Conservation (phyloP, 2,797 vertebrate species). For the Antennarius maculatus region DNA sequence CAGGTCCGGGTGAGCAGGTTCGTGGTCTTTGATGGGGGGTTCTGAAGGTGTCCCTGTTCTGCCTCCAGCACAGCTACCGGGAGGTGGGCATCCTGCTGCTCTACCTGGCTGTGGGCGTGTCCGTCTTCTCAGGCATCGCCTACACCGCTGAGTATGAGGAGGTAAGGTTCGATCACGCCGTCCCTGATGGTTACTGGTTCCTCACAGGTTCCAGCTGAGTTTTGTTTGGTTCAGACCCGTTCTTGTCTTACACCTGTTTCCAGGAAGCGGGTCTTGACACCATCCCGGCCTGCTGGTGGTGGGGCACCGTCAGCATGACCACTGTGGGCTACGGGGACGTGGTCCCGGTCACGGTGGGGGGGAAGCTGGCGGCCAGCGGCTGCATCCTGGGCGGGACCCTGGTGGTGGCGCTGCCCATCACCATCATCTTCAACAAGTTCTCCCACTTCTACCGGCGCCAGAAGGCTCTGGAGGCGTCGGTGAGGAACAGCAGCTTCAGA, state of each 20-base stretch:
- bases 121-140: conserved; percentile 93
- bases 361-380: conserved; percentile 93
- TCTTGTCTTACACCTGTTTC: not conserved
- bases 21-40: too few species aligned
- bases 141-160: conserved; percentile 96
- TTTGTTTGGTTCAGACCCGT: not conserved
- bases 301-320: conserved; percentile 98
- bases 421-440: conserved; percentile 99
- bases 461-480: conserved; percentile 94
- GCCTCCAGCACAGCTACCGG: conserved; percentile 94
- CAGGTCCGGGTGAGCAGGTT: too few species aligned
- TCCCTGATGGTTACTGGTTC: too few species aligned
- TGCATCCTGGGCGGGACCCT: conserved; percentile 96
- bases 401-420: conserved; percentile 96
- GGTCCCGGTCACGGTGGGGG: conserved; percentile 91
- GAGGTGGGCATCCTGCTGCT: conserved; percentile 96
- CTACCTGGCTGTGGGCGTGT: conserved; percentile 94
- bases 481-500: conserved; percentile 86
- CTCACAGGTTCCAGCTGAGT: too few species aligned
- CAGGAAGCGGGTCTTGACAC: conserved; percentile 91
- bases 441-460: conserved; percentile 97
- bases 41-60: conserved; percentile 36
- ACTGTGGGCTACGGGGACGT: conserved; percentile 96
- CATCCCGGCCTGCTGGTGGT: conserved; percentile 99
- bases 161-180: conserved; percentile 37